Evolutionary conservation across 2,888 invertebrate genomes (phyloP), one percentile per base, ranked within the genome.

Genomic region (Hesperia comma): DNA sequence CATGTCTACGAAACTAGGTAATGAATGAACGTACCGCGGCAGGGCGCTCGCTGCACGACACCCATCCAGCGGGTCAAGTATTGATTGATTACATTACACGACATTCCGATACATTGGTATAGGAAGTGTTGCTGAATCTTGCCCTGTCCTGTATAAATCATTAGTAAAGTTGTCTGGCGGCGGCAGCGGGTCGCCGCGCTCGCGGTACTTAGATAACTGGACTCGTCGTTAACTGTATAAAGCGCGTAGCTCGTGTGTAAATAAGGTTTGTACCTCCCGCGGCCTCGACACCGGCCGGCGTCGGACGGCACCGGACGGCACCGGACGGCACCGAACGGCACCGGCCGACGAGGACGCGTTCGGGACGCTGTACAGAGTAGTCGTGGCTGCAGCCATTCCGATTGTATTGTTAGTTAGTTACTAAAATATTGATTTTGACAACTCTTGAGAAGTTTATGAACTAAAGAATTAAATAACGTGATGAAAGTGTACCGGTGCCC

Each of bases 201-300:
- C 56, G 19, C 72, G 70, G 37, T 8, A 12, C 2, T 10, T 77
- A 79, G 77, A 69, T 82, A 78, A 81, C 79, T 80, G 77, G 79
- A 83, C 80, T 79, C 76, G 74, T 80, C 82, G 84, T 80, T 84
- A 81, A 72, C 72, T 85, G 82, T 83, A 82, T 78, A 82, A 75
- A 79, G 79, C 81, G 73, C 74, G 80, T 80, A 77, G 77, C 68
- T 60, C 21, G 66, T 54, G 54, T 90, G 88, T 88, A 89, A 83
- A 88, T 88, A 89, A 75, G 80, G 80, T 88, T 87, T 84, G 85
- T 87, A 87, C 83, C 80, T 87, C 82, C 80, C 86, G 79, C 77
- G 79, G 72, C 80, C 75, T 81, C 33, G 26, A 26, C 5, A 26
- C 26, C 26, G 26, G 26, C 26, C 33, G 8, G 33, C 33, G 7